Evolutionary conservation across 1,140 invertebrate species (phyloP).

Genomic region (Hermatobates lingyangjiaoensis): DNA sequence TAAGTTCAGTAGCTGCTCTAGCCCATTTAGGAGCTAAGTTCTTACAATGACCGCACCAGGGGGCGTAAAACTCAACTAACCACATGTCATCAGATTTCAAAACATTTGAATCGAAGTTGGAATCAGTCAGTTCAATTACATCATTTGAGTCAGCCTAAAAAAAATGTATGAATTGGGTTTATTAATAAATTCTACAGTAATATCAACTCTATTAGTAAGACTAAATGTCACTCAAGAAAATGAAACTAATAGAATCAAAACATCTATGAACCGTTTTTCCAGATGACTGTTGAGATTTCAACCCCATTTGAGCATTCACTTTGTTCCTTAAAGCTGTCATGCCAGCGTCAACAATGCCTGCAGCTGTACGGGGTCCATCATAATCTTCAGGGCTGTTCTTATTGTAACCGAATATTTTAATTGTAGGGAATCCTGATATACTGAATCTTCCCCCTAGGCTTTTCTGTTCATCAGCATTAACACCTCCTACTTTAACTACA

Average conservation of each 20-base stretch:
- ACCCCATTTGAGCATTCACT: conserved; percentile 41
- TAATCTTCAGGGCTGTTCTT: conserved; percentile 78
- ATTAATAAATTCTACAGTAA: neutral
- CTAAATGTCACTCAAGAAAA: neutral
- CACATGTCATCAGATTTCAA: conserved; percentile 68
- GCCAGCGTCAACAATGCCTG: conserved; percentile 66
- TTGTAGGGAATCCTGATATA: conserved; percentile 84
- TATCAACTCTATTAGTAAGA: neutral
- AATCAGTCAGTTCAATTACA: conserved; percentile 76
- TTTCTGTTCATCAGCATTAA: conserved; percentile 80
- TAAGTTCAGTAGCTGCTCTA: conserved; percentile 78
- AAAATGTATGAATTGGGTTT: neutral
- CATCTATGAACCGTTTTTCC: neutral
- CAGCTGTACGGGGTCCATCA: conserved; percentile 66
- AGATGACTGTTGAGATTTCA: conserved; percentile 25
- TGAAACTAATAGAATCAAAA: neutral
- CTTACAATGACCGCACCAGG: conserved; percentile 82
- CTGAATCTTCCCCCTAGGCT: conserved; percentile 60
- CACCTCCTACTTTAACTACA: conserved; percentile 79
- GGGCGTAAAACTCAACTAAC: conserved; percentile 88
- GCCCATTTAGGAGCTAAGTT: conserved; percentile 58
- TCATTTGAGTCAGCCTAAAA: conserved; percentile 25
- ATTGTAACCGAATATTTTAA: conserved; percentile 81
- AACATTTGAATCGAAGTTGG: conserved; percentile 79
- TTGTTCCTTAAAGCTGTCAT: conserved; percentile 48